Evolutionary conservation across 2,113 vertebrate genomes (phyloP).

Genomic region (Cochlearius cochlearius): DNA sequence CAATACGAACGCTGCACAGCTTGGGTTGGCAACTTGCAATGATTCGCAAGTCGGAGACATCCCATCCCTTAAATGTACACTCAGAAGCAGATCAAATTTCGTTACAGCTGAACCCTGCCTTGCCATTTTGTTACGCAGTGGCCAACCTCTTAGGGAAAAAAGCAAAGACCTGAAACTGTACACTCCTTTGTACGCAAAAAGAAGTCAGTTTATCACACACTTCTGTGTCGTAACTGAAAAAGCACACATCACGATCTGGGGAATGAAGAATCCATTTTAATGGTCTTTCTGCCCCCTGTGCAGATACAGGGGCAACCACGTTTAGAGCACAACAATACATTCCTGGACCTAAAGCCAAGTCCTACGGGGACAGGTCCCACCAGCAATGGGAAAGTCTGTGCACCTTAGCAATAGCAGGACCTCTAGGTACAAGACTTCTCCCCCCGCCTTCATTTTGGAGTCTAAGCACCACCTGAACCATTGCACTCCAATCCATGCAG

Average conservation of each 20-base stretch:
- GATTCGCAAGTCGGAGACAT: neutral
- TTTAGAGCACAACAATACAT: neutral
- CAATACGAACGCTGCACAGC: rapidly evolving
- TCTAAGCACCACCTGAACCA: neutral
- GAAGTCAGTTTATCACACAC: neutral
- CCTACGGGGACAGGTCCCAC: neutral
- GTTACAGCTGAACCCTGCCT: neutral
- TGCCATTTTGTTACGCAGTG: neutral
- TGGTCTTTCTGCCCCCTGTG: neutral
- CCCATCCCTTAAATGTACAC: neutral
- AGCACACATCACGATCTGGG: rapidly evolving
- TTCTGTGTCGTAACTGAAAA: neutral
- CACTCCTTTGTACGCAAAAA: neutral
- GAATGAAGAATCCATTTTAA: neutral
- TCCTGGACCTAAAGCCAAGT: neutral
- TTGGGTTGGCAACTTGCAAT: rapidly evolving
- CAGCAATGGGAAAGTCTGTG: neutral
- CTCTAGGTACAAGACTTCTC: neutral
- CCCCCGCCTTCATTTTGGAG: neutral
- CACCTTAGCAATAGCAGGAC: neutral
- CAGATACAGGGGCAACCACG: neutral
- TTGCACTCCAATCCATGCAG: neutral
- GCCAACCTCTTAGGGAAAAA: neutral
- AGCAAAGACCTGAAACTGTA: neutral
- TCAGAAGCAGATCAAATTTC: neutral